Evolutionary conservation across 2,797 vertebrate species (phyloP), one percentile per base, ranked within the genome.

Genomic region (Octomys mimax): DNA sequence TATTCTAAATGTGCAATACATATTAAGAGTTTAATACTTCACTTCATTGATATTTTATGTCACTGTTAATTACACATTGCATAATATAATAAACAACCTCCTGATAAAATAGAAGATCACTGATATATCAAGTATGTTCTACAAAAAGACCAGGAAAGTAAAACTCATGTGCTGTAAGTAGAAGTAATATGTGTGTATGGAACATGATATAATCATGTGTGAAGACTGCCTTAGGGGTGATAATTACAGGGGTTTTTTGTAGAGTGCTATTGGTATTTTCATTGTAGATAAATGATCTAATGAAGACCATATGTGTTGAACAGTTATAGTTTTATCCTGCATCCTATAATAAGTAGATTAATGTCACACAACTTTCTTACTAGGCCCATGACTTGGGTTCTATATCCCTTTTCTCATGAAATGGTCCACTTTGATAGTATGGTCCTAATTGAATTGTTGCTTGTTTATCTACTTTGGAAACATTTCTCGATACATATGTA

Each of bases 301-400:
- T 4, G 31, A 80, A 26, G 54, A 8, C 42, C 36, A 39, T 33
- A 39, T 33, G 16, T 5, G 2, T 0, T 13, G 19, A 73, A 16
- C 19, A 79, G 36, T 0, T 16, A 31, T 13, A 0, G 21, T 46
- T 86, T 64, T 19, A 46, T 12, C 66, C 49, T 14, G 36, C 9
- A 24, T 22, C 36, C 52, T 89, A 26, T 80, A 83, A 33, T 4
- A 42, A 85, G 13, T 22, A 73, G 6, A 6, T 28, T 6, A 81
- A 61, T 8, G 24, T 46, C 7, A 2, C 0, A 5, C n/a, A 31
- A 11, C 8, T 79, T 68, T 39, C 6, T 2, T 80, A 6, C 11
- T 7, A 22, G 18, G 1, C 12, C 77, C 2, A 9, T 31, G 9
- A 1, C 22, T 3, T 2, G 2, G n/a, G 6, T 31, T 64, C 42